phyloP scores from a whole-genome alignment of 2,113 vertebrate genomes.

The Hiodon tergisus region DNA sequence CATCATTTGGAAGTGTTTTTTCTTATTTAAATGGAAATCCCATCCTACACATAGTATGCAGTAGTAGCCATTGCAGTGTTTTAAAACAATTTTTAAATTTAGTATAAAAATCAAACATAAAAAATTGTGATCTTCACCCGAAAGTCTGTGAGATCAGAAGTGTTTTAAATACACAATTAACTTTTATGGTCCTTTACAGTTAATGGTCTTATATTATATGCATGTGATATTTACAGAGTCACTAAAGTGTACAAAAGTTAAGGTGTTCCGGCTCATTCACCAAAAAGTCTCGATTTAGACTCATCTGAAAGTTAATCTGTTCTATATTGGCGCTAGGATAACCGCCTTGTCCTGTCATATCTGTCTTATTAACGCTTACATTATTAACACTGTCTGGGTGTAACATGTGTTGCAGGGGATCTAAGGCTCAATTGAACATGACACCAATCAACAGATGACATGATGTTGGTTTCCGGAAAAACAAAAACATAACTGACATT shows the following conservation, averaged over 20 bases:
- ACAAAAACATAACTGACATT: conserved; percentile 26
- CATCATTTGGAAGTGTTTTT: too few species aligned
- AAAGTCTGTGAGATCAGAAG: too few species aligned
- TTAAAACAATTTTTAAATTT: too few species aligned
- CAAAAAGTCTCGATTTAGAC: conserved; percentile 1
- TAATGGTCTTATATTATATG: not conserved
- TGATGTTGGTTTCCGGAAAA: not conserved
- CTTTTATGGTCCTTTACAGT: too few species aligned
- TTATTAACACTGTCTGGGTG: conserved; percentile 37
- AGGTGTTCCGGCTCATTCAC: too few species aligned
- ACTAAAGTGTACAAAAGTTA: not conserved
- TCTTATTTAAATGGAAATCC: too few species aligned
- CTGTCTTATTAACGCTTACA: conserved; percentile 38
- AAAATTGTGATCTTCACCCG: too few species aligned
- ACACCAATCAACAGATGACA: conserved; percentile 24
- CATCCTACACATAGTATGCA: too few species aligned
- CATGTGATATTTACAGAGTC: not conserved
- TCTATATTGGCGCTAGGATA: not conserved
- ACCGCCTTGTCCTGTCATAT: conserved; percentile 23
- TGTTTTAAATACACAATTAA: too few species aligned
- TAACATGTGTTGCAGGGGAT: conserved; percentile 23
- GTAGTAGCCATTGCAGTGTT: too few species aligned
- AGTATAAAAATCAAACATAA: too few species aligned
- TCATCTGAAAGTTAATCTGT: conserved; percentile 22
- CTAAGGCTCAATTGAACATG: conserved; percentile 21